Percentiles rank a stretch among this genome's conserved stretches.
Conservation (phyloP, 2,888 invertebrate genomes). For the Apeira syringaria region DNA sequence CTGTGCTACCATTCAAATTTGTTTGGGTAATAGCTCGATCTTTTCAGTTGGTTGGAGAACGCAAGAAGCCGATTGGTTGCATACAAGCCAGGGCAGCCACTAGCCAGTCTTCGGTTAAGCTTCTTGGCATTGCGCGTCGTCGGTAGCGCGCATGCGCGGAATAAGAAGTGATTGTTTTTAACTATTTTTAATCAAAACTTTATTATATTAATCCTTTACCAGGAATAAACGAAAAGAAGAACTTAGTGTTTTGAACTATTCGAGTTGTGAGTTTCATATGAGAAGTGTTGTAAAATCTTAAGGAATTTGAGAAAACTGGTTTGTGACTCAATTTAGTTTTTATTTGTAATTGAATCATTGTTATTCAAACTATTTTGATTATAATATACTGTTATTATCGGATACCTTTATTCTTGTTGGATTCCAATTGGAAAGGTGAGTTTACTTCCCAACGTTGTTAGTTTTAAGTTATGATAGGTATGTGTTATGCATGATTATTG, state of each 20-base stretch:
- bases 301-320: slow-evolving; percentile 28
- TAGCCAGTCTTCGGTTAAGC: slow-evolving; percentile 19
- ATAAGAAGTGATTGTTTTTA: slow-evolving; percentile 44
- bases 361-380: slow-evolving; percentile 33
- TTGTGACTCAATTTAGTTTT: slow-evolving; percentile 39
- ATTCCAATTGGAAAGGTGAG: slow-evolving; percentile 56
- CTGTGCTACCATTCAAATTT: slow-evolving; percentile 52
- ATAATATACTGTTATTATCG: slow-evolving; percentile 34
- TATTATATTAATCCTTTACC: slow-evolving; percentile 4
- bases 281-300: slow-evolving; percentile 25
- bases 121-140: slow-evolving; percentile 34
- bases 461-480: too few species aligned
- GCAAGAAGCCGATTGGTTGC: slow-evolving; percentile 58
- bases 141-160: slow-evolving; percentile 47
- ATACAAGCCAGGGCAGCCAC: too few species aligned
- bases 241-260: slow-evolving; percentile 4
- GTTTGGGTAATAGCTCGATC: slow-evolving; percentile 55
- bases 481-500: too few species aligned
- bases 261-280: slow-evolving; percentile 7
- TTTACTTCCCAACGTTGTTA: slow-evolving; percentile 3
- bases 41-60: slow-evolving; percentile 70
- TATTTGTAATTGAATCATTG: slow-evolving; percentile 49
- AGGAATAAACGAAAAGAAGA: not conserved
- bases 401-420: slow-evolving; percentile 37
- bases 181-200: slow-evolving; percentile 33